These are phyloP conservation scores for Suricata suricatta DNA, from an alignment of 2,113 vertebrate species.

Conservation along the genomic window DNA sequence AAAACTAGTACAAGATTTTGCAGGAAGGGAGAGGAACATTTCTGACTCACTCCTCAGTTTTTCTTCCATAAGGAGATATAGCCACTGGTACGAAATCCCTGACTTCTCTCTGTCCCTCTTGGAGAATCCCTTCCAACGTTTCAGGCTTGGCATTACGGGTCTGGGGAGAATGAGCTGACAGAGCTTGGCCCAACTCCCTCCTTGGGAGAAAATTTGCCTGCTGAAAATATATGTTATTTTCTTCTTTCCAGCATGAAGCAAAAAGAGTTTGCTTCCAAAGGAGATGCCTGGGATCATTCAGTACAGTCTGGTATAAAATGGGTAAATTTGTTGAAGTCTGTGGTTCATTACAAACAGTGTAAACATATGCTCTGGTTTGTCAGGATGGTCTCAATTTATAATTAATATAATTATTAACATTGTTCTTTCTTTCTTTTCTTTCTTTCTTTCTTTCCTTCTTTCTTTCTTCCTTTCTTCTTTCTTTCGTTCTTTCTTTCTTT, in stretches of 20 bases:
- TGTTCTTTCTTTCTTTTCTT: neutral
- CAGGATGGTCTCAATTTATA: neutral
- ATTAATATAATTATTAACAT: neutral
- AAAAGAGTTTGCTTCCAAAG: neutral
- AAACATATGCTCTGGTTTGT: neutral
- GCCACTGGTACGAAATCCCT: neutral
- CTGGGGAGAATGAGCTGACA: neutral
- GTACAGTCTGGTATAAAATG: neutral
- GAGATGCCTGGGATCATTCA: neutral
- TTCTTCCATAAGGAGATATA: neutral
- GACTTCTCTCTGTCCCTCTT: neutral
- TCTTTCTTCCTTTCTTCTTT: no score
- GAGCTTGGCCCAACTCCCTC: neutral
- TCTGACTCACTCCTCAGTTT: neutral
- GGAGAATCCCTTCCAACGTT: neutral
- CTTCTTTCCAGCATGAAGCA: neutral
- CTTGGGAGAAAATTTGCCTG: neutral
- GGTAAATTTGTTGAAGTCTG: neutral
- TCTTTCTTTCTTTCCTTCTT: no score
- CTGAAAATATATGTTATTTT: neutral
- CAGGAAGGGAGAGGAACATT: fast-evolving
- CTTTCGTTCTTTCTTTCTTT: no score
- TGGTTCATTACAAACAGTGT: neutral
- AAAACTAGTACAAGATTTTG: neutral
- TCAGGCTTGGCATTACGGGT: neutral